phyloP scores from a whole-genome alignment of 2,888 invertebrate species.

The Latrodectus hesperus region DNA sequence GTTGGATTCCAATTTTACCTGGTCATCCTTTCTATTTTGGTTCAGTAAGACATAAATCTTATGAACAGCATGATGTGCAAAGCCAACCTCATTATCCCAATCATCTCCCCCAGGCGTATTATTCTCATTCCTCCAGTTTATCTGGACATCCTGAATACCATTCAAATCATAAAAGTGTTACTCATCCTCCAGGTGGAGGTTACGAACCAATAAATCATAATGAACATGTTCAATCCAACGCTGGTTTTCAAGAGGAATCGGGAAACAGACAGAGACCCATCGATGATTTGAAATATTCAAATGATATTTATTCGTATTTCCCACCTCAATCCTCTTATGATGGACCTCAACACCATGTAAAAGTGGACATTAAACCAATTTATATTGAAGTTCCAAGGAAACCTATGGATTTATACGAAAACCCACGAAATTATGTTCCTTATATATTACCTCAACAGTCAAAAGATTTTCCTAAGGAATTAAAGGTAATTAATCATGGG shows the following conservation, averaged over 20 bases:
- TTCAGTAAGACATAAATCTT: conserved; percentile 14
- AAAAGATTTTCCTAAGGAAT: conserved; percentile 7
- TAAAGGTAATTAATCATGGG: conserved; percentile 6
- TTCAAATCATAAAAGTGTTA: background rate
- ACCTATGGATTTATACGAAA: conserved; percentile 46
- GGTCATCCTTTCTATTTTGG: conserved; percentile 64
- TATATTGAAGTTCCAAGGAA: conserved; percentile 53
- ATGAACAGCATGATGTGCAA: background rate
- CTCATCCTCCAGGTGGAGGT: background rate
- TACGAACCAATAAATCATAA: background rate
- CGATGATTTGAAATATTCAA: background rate
- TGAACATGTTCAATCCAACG: background rate
- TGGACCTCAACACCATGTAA: background rate
- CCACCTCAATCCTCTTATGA: conserved; percentile 49
- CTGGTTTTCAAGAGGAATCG: background rate
- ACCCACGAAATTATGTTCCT: conserved; percentile 23
- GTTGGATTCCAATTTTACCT: conserved; percentile 68
- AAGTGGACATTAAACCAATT: conserved; percentile 41
- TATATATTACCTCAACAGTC: conserved; percentile 27
- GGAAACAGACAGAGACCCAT: background rate
- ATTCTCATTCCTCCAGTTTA: background rate
- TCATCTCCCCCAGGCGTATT: background rate
- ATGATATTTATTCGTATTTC: conserved; percentile 43
- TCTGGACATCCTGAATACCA: background rate
- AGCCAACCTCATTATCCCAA: conserved; percentile 7